Evolutionary conservation across 2,113 vertebrate genomes (phyloP), one percentile per base, ranked within the genome.

Genomic region (Chauna torquata): DNA sequence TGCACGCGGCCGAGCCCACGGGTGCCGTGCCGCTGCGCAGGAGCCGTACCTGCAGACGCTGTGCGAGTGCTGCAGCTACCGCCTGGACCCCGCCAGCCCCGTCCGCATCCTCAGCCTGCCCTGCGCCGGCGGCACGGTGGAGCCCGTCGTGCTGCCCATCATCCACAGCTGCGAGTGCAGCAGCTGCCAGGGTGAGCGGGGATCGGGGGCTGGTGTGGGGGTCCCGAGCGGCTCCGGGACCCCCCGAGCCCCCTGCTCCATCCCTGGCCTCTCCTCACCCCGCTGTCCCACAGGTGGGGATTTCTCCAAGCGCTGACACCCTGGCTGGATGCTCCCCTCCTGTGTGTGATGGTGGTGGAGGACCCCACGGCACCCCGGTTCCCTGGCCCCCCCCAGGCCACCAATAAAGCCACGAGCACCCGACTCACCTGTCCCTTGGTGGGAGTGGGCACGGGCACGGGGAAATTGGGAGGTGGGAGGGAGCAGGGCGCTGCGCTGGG

Each of bases 161-260:
- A 99, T 99, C 65, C 98, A 98, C 95, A 99, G 98, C 97, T 99
- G 99, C 61, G 98, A 99, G 87, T 99, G 99, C 97, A 99, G 98
- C 80, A 98, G 98, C 96, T 99, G 99, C 93, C 99, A 99, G 92
- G 98, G 99, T 99, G 92, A 82, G 98, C 90, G 38, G 47, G 20
- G 55, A 6, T 34, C 10, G 14, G 20, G 17, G 27, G 65, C 20
- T 12, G 36, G 28, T 11, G 8, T 7, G 19, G 8, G 42, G 28
- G 23, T 25, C 50, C 50, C 25, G 52, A 28, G 52, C 15, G 16
- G 52, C 25, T 16, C 27, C 12, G 27, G 52, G 52, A 30, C 52
- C 61, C 36, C 25, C 34, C 58, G 12, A 19, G 58, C 34, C 34
- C 58, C 50, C 11, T 8, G 16, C 27, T 42, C 16, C 62, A 15